Base-by-base conservation (phyloP, 2,888 invertebrate species). In the Teleiodes luculella region DNA sequence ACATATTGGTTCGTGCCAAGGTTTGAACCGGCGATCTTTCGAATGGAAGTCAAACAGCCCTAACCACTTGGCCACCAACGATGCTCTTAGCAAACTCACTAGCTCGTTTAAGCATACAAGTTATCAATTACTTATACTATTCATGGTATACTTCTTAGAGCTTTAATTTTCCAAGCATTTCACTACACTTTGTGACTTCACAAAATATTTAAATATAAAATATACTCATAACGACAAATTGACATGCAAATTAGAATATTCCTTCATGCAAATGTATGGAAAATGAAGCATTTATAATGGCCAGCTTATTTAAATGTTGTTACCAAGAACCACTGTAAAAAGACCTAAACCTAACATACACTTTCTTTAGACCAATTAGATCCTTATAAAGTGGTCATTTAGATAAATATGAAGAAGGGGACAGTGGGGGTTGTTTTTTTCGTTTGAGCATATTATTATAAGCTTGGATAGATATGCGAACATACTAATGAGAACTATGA, bases 201-300 rank as follows among this genome's bases (percentile, higher is more conserved):
- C 39, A 8, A 41, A 16, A 18, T 18, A 41, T 41, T 41, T 41
- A 16, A 11, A 11, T 41, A 41, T 41, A 41, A 41, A 41, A 18
- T n/a, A 45, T 35, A 28, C 45, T 41, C 24, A 49, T 43, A 49
- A 35, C 49, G 33, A 54, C 49, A 45, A 54, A 45, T 50, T 36
- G 54, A 16, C 31, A 55, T 58, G 57, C 48, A 53, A 57, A 58
- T 43, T 24, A 11, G 8, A 1, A 46, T 54, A 33, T 50, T 43
- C 18, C 37, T 30, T n/a, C 37, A 58, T 58, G 57, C 46, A 51
- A 58, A 58, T 58, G 52, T 53, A 57, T 57, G 57, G 39, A 54
- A 48, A 50, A 51, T 49, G 55, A 35, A 18, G 50, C 33, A 30
- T 35, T 48, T 28, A 35, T 57, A 57, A 57, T 55, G 31, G 16